These are phyloP conservation scores for Phocoena phocoena DNA, from an alignment of 2,113 vertebrate genomes.

Conservation along the genomic window DNA sequence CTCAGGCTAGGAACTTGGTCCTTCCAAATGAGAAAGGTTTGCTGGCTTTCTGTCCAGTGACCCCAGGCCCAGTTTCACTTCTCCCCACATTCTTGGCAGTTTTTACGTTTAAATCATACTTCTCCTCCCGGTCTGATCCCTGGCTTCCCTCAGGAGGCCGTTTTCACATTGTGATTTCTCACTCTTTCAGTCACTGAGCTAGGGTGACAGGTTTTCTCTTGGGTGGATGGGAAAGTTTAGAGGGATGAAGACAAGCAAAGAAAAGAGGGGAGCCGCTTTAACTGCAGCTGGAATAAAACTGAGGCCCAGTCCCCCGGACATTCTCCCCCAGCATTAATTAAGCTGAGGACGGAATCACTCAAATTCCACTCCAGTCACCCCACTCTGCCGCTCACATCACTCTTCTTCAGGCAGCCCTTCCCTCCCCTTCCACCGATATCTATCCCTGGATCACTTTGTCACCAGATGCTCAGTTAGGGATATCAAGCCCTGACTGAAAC, in stretches of 20 bases:
- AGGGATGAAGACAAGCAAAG: slow-evolving; percentile 17
- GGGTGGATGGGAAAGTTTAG: neutral
- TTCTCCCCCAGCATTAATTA: slow-evolving; percentile 74
- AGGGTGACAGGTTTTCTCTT: slow-evolving; percentile 31
- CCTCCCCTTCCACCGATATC: neutral
- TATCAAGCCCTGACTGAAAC: neutral
- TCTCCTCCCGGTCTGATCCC: neutral
- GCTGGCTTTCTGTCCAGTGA: neutral
- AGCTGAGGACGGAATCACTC: slow-evolving; percentile 37
- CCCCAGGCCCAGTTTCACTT: neutral
- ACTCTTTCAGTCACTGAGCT: neutral
- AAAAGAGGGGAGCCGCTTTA: slow-evolving; percentile 1
- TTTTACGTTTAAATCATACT: slow-evolving; percentile 23
- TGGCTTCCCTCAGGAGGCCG: neutral
- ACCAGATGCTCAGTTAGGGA: slow-evolving; percentile 50
- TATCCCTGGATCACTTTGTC: slow-evolving; percentile 43
- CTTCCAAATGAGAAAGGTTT: neutral
- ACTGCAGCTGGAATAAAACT: neutral
- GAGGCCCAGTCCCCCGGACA: slow-evolving; percentile 56
- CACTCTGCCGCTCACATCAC: slow-evolving; percentile 37
- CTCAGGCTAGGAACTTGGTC: neutral
- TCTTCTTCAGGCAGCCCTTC: neutral
- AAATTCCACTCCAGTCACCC: slow-evolving; percentile 22
- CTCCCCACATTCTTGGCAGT: neutral
- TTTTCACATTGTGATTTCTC: slow-evolving; percentile 61